Base-by-base conservation (phyloP, 1,140 invertebrate genomes). In the Helicoverpa zea region DNA sequence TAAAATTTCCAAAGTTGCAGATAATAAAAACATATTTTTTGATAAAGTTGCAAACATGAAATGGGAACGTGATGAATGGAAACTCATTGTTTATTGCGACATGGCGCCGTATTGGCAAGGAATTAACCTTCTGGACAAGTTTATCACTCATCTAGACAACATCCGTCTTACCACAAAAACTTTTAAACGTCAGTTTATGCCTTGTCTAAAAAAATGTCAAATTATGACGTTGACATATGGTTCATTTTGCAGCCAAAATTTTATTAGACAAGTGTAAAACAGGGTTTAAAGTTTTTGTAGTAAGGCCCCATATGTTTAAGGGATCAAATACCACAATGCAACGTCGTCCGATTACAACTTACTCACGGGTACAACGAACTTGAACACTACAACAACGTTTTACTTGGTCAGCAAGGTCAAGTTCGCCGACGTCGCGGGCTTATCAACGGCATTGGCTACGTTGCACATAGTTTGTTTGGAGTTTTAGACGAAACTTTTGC, bases 11-110 rank as follows among this genome's bases (percentile, higher is more conserved):
- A 54, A 1, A 14, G 12, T 13, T 0, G 52, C 12, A 12, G 0
- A 13, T 13, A 10, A 61, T 35, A 61, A 81, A 63, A 58, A 61
- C 13, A 35, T 82, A 9, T 80, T 76, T 30, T 81, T 81, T 52
- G 80, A 84, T 63, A 79, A 76, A 49, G 54, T 81, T 7, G 64
- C 72, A 49, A 76, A 58, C 16, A 64, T 79, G 47, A 58, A 16
- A n/a, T 3, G 81, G 2, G 18, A 70, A 16, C n/a, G 70, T n/a
- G 82, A 72, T 16, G 72, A 84, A 4, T 84, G 82, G 82, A 81
- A 76, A 11, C 16, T 84, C 0, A 12, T 84, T 30, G 63, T 76
- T 1, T 84, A 75, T 56, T 82, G 78, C 56, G 74, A 84, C 47
- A 75, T 79, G 54, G 16, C 43, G 47, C 52, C 83, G 18, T 82